Evolutionary conservation across 2,113 vertebrate genomes (phyloP), one percentile per base, ranked within the genome.

Genomic region (Cottus gobio): DNA sequence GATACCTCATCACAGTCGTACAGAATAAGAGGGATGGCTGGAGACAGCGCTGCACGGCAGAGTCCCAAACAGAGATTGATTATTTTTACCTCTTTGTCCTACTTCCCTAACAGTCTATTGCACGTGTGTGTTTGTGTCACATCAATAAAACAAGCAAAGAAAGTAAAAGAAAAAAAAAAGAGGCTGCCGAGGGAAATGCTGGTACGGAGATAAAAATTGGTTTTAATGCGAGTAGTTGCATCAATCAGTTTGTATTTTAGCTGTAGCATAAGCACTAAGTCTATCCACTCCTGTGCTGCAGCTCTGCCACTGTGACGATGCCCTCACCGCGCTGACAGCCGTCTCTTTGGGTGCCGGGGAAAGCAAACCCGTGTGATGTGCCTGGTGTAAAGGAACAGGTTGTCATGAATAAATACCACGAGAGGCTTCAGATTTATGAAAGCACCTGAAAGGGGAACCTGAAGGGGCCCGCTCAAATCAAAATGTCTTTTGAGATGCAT

Each of bases 241-340:
- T 69, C 71, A 61, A 78, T 80, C 56, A 66, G 70, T 78, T 73
- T 16, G 67, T 44, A 66, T 86, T 81, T 73, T 24, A 31, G 64
- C 66, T 68, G 54, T 44, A 73, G 71, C 69, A 76, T 61, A 63
- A 60, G n/a, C 31, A 18, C 48, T 39, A 10, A 12, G 31, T 37
- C 58, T 58, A 60, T 63, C 74, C 76, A 24, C 71, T 74, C 16
- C 46, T 13, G 30, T 15, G 7, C 46, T 42, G 79, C 75, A 26
- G 68, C 83, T 77, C 71, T 64, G 71, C 57, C 56, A 56, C 79
- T 37, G 77, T n/a, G 62, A 67, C 37, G 73, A 78, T 26, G 37
- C 54, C 62, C 42, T 87, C 87, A 75, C 74, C 3, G 68, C 39
- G 75, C 80, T 81, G 88, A 90, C 85, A 89, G 82, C 87, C 82